Evolutionary conservation across 53 echinoderm and acorn worm genomes (phyloP).

Genomic region (Zoroaster sp.): DNA sequence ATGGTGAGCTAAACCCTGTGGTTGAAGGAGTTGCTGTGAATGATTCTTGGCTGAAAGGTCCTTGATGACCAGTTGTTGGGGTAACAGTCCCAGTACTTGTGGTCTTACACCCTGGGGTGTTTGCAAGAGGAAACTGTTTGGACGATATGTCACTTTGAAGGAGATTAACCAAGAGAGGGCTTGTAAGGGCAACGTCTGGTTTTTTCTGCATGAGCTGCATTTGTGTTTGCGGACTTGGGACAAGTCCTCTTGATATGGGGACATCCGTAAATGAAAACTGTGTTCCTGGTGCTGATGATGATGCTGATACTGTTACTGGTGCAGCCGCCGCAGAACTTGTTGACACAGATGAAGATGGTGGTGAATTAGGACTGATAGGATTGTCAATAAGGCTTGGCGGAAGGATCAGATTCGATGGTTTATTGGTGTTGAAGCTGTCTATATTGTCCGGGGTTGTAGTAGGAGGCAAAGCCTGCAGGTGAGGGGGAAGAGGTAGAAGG

Average conservation of each 20-base stretch:
- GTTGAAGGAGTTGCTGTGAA: neutral
- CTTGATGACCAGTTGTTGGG: neutral
- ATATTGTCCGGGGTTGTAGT: constrained; percentile 11
- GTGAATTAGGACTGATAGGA: constrained; percentile 75
- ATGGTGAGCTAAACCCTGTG: neutral
- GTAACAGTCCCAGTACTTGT: constrained; percentile 39
- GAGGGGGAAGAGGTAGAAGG: constrained; percentile 71
- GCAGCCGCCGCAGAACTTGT: constrained; percentile 2
- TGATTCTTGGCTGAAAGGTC: constrained; percentile 5
- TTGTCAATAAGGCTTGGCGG: constrained; percentile 74
- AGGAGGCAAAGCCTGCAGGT: constrained; percentile 63
- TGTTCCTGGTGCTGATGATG: neutral
- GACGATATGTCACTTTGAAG: constrained; percentile 92
- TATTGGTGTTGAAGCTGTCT: constrained; percentile 47
- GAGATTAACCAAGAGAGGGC: constrained; percentile 90
- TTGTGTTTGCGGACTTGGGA: constrained; percentile 37
- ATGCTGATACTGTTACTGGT: neutral
- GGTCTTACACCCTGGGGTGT: constrained; percentile 1
- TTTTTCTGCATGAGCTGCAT: constrained; percentile 46
- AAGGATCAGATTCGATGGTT: constrained; percentile 69
- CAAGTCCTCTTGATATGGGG: constrained; percentile 26
- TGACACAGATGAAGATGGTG: constrained; percentile 47
- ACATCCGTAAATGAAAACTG: constrained; percentile 52
- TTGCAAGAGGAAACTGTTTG: constrained; percentile 82
- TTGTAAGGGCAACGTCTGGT: constrained; percentile 85